A percentile compares a stretch with the other conserved stretches of the same genome.
Conservation (phyloP, 2,797 vertebrate species). For the Yasuhikotakia modesta region DNA sequence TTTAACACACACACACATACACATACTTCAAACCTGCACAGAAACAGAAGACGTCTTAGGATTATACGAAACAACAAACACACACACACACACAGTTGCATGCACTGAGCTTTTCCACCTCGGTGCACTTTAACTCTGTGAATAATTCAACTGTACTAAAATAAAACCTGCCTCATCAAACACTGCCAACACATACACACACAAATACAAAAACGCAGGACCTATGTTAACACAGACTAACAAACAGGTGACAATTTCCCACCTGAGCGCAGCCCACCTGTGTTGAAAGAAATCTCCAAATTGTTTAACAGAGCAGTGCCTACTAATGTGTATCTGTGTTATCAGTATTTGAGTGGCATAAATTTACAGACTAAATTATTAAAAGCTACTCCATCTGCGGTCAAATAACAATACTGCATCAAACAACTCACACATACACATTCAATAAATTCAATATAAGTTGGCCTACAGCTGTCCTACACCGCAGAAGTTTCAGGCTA, state of each 20-base stretch:
- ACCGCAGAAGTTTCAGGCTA: not conserved
- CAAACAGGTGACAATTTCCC: not conserved
- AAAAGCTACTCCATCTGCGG: conserved; percentile 29
- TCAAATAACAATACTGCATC: conserved; percentile 27
- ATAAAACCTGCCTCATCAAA: conserved; percentile 76
- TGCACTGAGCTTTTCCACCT: conserved; percentile 60
- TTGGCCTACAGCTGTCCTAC: not conserved
- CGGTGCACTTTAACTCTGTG: conserved; percentile 73
- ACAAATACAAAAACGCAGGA: conserved; percentile 8
- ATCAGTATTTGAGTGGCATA: conserved; percentile 14
- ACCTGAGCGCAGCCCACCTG: not conserved
- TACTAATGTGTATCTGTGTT: conserved; percentile 12
- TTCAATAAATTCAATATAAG: not conserved
- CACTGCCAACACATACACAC: conserved; percentile 17
- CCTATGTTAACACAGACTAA: not conserved
- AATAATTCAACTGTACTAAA: conserved; percentile 79
- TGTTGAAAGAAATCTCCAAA: not conserved
- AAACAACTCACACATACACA: conserved; percentile 21
- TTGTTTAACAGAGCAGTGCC: not conserved
- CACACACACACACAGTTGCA: conserved; percentile 32
- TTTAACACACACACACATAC: not conserved
- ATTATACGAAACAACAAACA: conserved; percentile 33
- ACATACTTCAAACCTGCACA: conserved; percentile 31
- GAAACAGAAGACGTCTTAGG: conserved; percentile 15
- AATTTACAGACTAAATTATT: conserved; percentile 47